Percentiles rank a stretch among this genome's conserved stretches.
These are phyloP conservation scores for Rhizomys pruinosus DNA, from an alignment of 2,113 vertebrate genomes.

Conservation along the genomic window DNA sequence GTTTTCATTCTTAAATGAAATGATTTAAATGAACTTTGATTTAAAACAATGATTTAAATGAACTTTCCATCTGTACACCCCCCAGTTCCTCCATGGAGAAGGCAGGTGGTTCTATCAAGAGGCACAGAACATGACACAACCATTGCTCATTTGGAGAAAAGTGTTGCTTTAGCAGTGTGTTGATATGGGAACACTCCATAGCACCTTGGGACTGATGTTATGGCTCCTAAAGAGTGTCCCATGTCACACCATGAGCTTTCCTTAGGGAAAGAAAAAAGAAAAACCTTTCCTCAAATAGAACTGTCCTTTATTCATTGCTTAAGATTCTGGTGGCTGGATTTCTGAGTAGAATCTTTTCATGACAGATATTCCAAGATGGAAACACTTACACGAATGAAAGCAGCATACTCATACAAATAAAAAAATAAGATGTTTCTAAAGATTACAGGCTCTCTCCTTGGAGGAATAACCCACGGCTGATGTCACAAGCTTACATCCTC, in stretches of 20 bases:
- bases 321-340: constrained; percentile 65
- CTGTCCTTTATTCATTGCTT: constrained; percentile 71
- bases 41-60: too few species aligned
- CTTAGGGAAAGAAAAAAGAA: constrained; percentile 8
- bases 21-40: constrained; percentile 69
- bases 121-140: not conserved
- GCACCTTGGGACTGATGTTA: not conserved
- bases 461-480: too few species aligned
- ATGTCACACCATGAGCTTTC: not conserved
- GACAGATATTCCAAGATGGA: too few species aligned
- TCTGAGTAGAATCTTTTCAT: constrained; percentile 76
- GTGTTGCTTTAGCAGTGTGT: constrained; percentile 29
- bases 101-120: not conserved
- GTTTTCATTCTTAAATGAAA: not conserved
- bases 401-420: too few species aligned
- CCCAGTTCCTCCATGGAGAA: not conserved
- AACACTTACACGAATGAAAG: too few species aligned
- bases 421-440: too few species aligned
- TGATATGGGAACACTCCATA: not conserved
- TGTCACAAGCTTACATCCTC: too few species aligned
- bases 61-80: too few species aligned
- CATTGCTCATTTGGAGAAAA: not conserved
- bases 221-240: not conserved
- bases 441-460: too few species aligned
- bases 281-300: constrained; percentile 42